Evolutionary conservation across 1,140 invertebrate species (phyloP).

Genomic region (Muscidifurax raptorellus): DNA sequence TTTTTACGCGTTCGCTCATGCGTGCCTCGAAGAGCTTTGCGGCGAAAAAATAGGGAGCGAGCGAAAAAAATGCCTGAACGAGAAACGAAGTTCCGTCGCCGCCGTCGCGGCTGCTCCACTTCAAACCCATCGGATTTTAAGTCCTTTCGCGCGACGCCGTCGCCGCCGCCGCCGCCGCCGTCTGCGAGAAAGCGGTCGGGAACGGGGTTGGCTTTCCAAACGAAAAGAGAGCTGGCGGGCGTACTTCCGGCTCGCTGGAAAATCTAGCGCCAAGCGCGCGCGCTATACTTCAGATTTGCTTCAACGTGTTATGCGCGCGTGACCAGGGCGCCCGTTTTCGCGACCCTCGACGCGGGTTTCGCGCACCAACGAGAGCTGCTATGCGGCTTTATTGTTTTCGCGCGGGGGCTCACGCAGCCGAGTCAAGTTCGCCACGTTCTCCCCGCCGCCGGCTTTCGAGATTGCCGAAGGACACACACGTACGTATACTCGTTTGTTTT

Average conservation of each 20-base stretch:
- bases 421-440: constrained; percentile 16
- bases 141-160: constrained; percentile 49
- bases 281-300: constrained; percentile 50
- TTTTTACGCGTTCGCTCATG: constrained; percentile 67
- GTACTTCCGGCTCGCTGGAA: constrained; percentile 44
- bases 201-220: constrained; percentile 17
- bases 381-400: constrained; percentile 25
- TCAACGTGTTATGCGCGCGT: constrained; percentile 17
- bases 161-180: not conserved
- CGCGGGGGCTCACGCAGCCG: not conserved
- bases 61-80: constrained; percentile 18
- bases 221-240: constrained; percentile 1
- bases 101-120: constrained; percentile 53
- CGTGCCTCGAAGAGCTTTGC: constrained; percentile 62
- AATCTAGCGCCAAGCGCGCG: constrained; percentile 20
- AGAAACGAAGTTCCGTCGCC: constrained; percentile 50
- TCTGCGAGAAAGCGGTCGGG: constrained; percentile 13
- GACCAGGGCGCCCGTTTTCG: constrained; percentile 41
- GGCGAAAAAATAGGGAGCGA: constrained; percentile 48
- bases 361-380: not conserved
- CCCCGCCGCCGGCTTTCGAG: constrained; percentile 16
- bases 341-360: constrained; percentile 5
- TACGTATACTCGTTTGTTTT: constrained; percentile 10
- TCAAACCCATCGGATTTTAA: constrained; percentile 57
- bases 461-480: constrained; percentile 24